Base-by-base conservation (phyloP, 2,113 vertebrate genomes). In the Plectropomus leopardus region DNA sequence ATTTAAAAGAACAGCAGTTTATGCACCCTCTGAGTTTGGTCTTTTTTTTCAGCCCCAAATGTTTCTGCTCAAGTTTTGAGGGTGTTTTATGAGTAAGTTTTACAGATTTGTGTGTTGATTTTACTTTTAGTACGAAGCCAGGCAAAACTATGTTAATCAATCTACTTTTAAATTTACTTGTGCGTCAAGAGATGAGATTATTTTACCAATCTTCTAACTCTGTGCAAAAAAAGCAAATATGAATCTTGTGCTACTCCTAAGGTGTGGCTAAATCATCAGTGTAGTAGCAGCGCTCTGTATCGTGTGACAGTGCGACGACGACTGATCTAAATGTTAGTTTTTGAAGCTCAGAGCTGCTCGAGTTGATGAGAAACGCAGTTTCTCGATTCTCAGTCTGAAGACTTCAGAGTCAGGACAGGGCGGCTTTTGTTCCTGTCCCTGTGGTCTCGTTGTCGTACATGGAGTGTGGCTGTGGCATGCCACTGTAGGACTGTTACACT, bases 381-480 rank as follows among this genome's bases (percentile, higher is more conserved):
- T 77, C 50, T 76, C 16, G 19, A 55, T 54, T 51, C 53, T 85
- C 48, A 44, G 47, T n/a, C 5, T 63, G 74, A 80, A 23, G 72
- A 58, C 72, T 72, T 65, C 51, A 65, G 60, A 82, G 59, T 67
- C 50, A 73, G 75, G 63, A 76, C 74, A 77, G 85, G 84, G 24
- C 47, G 42, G 26, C 55, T 65, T 67, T 79, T 72, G 51, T 71
- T 76, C 57, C 66, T n/a, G 66, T 77, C 73, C 83, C 86, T 69
- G 63, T 44, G 80, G 89, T 66, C 72, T 78, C 45, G 0, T 57
- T 75, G 78, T 88, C 72, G 30, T 42, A 48, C 48, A 66, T 66
- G 54, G 26, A 83, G 64, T 63, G 71, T 48, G 85, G 66, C 77
- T 82, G 79, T 47, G 59, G 69, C 23, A 30, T 53, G 78, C 77